Evolutionary conservation across 2,113 vertebrate genomes (phyloP).

Genomic region (Thalassarche chlororhynchos): DNA sequence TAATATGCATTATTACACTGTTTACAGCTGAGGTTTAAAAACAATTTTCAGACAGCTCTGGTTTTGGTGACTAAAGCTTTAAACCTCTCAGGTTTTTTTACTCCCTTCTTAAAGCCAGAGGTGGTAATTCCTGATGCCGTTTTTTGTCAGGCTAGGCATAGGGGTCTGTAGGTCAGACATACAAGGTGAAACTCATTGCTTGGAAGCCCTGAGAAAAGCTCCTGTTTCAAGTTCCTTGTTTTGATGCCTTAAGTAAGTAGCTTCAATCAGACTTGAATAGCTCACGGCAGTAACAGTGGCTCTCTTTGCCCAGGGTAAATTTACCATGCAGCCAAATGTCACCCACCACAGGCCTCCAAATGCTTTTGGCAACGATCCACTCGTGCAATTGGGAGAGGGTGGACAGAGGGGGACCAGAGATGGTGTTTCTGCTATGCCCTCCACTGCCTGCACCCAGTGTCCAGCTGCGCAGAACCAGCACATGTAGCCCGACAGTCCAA

Average conservation of each 20-base stretch:
- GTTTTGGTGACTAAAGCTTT: conserved; percentile 2
- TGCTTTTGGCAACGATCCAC: neutral
- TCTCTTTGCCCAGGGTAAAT: neutral
- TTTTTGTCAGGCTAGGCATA: neutral
- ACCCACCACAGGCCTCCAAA: neutral
- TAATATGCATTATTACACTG: conserved; percentile 13
- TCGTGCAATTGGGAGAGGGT: neutral
- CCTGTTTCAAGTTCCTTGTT: neutral
- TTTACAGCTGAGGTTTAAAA: conserved; percentile 6
- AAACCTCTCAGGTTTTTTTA: neutral
- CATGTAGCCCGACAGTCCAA: neutral
- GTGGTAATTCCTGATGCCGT: neutral
- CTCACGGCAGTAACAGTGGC: neutral
- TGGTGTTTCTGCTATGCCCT: neutral
- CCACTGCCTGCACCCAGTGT: neutral
- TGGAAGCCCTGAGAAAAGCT: neutral
- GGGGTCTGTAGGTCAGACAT: neutral
- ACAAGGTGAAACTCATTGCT: neutral
- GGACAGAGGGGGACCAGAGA: neutral
- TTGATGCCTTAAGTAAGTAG: neutral
- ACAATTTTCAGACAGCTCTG: neutral
- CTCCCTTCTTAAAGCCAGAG: neutral
- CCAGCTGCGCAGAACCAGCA: neutral
- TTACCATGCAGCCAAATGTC: neutral
- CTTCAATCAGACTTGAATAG: neutral